These are phyloP conservation scores for Diarsia mendica DNA, from an alignment of 2,888 invertebrate species.

Conservation along the genomic window DNA sequence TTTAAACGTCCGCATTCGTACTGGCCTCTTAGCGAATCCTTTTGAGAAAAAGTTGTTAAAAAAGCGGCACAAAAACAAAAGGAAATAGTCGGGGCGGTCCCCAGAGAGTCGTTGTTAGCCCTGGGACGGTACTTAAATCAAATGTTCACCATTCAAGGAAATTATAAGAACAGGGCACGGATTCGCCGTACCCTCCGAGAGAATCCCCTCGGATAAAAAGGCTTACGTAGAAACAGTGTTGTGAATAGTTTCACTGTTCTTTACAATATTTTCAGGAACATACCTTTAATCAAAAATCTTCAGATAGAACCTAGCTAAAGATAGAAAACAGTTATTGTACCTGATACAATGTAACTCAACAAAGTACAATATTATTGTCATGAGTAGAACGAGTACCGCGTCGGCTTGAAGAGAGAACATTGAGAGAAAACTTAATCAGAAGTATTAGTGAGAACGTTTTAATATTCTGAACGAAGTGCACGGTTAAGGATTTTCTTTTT, in stretches of 20 bases:
- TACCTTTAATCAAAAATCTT: constrained; percentile 2
- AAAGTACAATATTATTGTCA: constrained; percentile 27
- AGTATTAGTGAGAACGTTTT: constrained; percentile 74
- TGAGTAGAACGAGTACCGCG: constrained; percentile 19
- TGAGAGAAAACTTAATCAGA: constrained; percentile 73
- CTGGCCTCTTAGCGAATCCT: constrained; percentile 82
- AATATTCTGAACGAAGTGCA: constrained; percentile 79
- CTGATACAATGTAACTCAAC: constrained; percentile 19
- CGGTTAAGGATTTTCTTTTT: constrained; percentile 77
- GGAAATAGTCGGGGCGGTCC: constrained; percentile 89
- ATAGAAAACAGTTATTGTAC: not conserved
- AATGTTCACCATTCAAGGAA: constrained; percentile 89
- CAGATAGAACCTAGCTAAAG: not conserved
- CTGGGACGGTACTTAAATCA: constrained; percentile 89
- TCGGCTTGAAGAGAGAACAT: constrained; percentile 57
- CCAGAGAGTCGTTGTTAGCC: constrained; percentile 84
- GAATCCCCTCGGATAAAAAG: constrained; percentile 82
- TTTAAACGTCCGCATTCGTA: constrained; percentile 80
- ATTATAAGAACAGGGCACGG: constrained; percentile 88
- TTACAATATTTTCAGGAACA: constrained; percentile 63
- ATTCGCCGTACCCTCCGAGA: constrained; percentile 78
- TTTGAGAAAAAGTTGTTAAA: constrained; percentile 86
- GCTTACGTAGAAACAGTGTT: constrained; percentile 79
- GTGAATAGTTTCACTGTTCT: constrained; percentile 77
- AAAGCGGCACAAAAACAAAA: constrained; percentile 87